A percentile compares a stretch with the other conserved stretches of the same genome.
Conservation (phyloP, 2,888 invertebrate species). For the Bimastos eiseni region DNA sequence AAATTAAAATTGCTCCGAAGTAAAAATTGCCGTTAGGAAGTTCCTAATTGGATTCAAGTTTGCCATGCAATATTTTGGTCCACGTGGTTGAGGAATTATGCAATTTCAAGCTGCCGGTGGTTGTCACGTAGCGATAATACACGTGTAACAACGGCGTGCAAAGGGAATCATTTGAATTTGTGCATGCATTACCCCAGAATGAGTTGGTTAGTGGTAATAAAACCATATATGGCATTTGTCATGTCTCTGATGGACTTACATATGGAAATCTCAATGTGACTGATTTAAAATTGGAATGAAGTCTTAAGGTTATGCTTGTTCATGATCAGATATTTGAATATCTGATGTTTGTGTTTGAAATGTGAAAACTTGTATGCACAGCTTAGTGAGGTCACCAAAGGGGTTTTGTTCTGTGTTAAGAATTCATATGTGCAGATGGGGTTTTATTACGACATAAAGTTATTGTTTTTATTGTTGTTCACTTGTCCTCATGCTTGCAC, state of each 20-base stretch:
- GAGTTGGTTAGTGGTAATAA: background rate
- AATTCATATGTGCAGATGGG: background rate
- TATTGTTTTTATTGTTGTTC: background rate
- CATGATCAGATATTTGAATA: background rate
- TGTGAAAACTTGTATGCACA: background rate
- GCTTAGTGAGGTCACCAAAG: no score
- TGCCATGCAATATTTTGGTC: background rate
- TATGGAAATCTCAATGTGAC: background rate
- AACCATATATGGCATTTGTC: background rate
- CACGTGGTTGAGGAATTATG: background rate
- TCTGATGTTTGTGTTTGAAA: no score
- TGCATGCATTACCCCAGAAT: background rate
- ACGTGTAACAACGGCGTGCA: constrained; percentile 13
- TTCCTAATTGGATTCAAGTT: background rate
- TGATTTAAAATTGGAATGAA: background rate
- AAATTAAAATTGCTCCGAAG: background rate
- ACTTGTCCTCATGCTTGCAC: background rate
- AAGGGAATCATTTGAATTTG: background rate
- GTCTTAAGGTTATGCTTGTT: background rate
- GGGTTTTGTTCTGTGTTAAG: background rate
- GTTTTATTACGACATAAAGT: background rate
- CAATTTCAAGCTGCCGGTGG: background rate
- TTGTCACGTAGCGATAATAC: constrained; percentile 6
- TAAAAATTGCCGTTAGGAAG: background rate
- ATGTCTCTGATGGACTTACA: background rate